Base-by-base conservation (phyloP, 1,140 invertebrate genomes). In the Pachyrhynchus sulphureomaculatus region DNA sequence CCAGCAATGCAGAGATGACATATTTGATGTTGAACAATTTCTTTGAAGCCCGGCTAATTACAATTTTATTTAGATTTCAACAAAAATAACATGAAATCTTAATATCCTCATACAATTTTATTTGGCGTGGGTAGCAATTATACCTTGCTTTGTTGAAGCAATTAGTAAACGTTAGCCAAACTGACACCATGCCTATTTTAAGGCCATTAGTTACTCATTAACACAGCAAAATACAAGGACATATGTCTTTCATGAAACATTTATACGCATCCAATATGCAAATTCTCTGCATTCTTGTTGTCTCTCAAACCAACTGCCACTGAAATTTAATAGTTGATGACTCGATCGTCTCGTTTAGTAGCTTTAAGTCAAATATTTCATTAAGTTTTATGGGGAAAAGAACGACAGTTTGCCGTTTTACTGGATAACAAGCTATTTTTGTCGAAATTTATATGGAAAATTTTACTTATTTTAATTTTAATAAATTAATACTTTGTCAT, bases 211-310 rank as follows among this genome's bases (percentile, higher is more conserved):
- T 52, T 52, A 52, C 17, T 52, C 49, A 52, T 52, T 52, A 52
- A 39, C 33, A 15, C 49, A 21, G 23, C 17, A 37, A 55, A 37
- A 8, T 37, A 55, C n/a, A 55, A 55, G 39, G 42, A 56, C 53
- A 56, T 56, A 29, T 56, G 53, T 56, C 42, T 45, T 56, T 56
- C 42, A 56, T 34, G 42, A 29, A 45, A 56, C 39, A 54, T 56
- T 56, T 56, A 45, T 33, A 47, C 37, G 20, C 52, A 54, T 54
- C 52, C 6, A 26, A 21, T 54, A 54, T 54, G 52, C 52, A 54
- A 54, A 54, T 54, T 42, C 52, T 15, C n/a, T 15, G 18, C 52
- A 54, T 54, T 54, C 52, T 20, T 21, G 48, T 6, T 37, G 32
- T 52, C 48, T 54, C 26, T 10, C 20, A 54, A 41, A 23, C 52